Evolutionary conservation across 2,113 vertebrate genomes (phyloP).

Genomic region (Tursiops truncatus): DNA sequence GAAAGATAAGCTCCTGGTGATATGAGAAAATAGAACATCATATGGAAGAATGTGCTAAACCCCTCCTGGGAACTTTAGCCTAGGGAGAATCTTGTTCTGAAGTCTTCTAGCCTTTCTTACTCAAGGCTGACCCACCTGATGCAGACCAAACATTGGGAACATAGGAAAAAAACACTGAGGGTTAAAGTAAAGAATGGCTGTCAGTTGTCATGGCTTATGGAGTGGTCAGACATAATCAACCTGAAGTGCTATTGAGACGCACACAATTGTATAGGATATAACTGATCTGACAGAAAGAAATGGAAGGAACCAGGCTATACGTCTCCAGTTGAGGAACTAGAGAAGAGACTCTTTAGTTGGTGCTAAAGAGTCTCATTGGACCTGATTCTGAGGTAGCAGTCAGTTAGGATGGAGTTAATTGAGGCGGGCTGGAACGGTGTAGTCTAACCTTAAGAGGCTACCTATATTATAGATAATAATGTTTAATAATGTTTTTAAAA

Average conservation of each 20-base stretch:
- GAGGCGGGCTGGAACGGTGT: fast-evolving
- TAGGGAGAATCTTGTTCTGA: not conserved
- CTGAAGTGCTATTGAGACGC: not conserved
- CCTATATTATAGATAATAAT: not conserved
- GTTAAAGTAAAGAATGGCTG: not conserved
- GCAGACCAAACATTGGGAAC: not conserved
- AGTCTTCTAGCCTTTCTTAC: not conserved
- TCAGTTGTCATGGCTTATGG: not conserved
- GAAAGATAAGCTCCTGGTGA: not conserved
- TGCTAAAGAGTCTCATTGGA: not conserved
- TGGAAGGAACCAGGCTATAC: fast-evolving
- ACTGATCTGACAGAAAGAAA: not conserved
- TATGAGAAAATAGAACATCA: not conserved
- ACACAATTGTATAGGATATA: not conserved
- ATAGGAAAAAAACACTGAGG: no score
- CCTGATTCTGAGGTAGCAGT: not conserved
- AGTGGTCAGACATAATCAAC: not conserved
- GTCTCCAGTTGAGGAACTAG: not conserved
- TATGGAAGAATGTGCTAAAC: not conserved
- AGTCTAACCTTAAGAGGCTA: not conserved
- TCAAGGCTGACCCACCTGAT: not conserved
- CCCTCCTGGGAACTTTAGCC: not conserved
- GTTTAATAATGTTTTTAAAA: no score
- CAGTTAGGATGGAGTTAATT: not conserved
- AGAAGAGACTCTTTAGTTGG: not conserved